Evolutionary conservation across 2,888 invertebrate species (phyloP).

Genomic region (Drosophila monieri): DNA sequence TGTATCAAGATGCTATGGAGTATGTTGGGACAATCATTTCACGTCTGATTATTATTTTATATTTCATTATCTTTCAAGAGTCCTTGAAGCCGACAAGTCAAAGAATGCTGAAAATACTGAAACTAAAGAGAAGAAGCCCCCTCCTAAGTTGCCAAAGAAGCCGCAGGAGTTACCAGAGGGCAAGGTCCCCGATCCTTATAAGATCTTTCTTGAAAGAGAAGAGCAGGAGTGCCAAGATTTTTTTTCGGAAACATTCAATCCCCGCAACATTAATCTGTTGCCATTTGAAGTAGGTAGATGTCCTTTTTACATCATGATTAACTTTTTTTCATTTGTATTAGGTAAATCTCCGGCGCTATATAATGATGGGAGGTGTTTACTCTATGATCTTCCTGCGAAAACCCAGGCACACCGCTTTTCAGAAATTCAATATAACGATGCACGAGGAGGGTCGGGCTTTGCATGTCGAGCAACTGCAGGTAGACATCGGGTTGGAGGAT

Average conservation of each 20-base stretch:
- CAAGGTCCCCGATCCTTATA: slow-evolving; percentile 67
- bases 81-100: background rate
- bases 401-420: slow-evolving; percentile 61
- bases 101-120: slow-evolving; percentile 6
- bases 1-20: slow-evolving; percentile 57
- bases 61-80: background rate
- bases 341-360: slow-evolving; percentile 77
- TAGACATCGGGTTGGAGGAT: slow-evolving; percentile 16
- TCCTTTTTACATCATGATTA: background rate
- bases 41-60: background rate
- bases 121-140: background rate
- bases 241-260: slow-evolving; percentile 56
- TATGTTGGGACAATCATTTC: slow-evolving; percentile 9
- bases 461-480: slow-evolving; percentile 5
- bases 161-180: slow-evolving; percentile 51
- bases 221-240: slow-evolving; percentile 52
- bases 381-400: slow-evolving; percentile 72
- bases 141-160: slow-evolving; percentile 41
- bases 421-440: slow-evolving; percentile 70
- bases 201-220: slow-evolving; percentile 61
- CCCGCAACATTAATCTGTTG: slow-evolving; percentile 49
- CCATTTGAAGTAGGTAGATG: slow-evolving; percentile 65
- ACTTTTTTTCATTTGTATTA: slow-evolving; percentile 27
- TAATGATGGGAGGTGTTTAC: slow-evolving; percentile 80
- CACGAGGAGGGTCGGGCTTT: slow-evolving; percentile 62